phyloP scores from a whole-genome alignment of 64 coral and sea anemone genomes.

The Stichodactyla mertensii region DNA sequence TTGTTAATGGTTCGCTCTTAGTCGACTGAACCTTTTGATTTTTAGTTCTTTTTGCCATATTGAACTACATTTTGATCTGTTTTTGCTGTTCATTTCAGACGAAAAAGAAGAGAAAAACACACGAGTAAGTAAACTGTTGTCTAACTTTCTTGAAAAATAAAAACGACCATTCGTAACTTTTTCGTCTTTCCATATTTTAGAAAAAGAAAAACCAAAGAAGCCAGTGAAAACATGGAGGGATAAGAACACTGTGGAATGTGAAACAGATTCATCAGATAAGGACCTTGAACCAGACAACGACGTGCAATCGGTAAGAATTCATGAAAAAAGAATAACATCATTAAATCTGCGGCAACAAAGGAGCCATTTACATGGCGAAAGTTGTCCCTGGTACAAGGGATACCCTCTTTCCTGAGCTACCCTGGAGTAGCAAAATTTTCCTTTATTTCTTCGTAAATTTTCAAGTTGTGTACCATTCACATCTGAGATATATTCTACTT shows the following conservation, averaged over 20 bases:
- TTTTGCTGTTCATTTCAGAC: background rate
- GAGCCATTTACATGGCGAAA: background rate
- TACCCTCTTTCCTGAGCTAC: too few relatives aligned
- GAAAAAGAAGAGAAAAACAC: background rate
- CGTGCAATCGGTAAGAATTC: background rate
- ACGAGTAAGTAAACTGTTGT: background rate
- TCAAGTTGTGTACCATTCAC: too few relatives aligned
- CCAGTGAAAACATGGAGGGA: background rate
- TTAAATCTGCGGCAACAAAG: background rate
- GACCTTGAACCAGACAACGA: background rate
- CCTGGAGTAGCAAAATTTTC: too few relatives aligned
- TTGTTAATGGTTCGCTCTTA: too few relatives aligned
- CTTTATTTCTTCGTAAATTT: too few relatives aligned
- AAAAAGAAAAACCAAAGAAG: background rate
- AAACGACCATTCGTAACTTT: background rate
- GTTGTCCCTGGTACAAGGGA: background rate
- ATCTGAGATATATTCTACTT: too few relatives aligned
- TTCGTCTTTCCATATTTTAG: background rate
- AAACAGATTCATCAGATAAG: background rate
- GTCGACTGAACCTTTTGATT: too few relatives aligned
- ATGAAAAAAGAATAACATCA: background rate
- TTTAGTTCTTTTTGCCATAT: too few relatives aligned
- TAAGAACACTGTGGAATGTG: background rate
- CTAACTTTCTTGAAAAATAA: background rate
- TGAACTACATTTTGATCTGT: background rate